Conservation (phyloP, 2,797 vertebrate genomes). For the Hypotaenidia philippensis region DNA sequence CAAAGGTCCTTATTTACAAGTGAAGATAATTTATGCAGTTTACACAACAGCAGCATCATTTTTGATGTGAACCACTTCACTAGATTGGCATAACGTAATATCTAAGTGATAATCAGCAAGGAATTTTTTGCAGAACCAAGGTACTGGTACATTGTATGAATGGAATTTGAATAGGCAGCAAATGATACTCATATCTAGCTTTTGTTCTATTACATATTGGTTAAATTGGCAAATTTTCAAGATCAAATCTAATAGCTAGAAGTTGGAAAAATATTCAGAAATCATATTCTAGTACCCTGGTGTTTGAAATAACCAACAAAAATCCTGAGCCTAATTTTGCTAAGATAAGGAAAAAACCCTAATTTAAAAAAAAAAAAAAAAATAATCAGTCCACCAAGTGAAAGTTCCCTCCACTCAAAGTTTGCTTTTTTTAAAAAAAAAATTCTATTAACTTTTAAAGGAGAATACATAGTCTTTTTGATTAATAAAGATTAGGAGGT, state of each 20-base stretch:
- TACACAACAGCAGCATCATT: accelerated
- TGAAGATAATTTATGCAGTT: neutral
- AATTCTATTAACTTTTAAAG: neutral
- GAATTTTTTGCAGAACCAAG: neutral
- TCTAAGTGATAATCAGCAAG: neutral
- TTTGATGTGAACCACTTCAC: neutral
- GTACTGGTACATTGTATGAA: neutral
- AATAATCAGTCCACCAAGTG: neutral
- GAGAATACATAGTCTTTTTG: neutral
- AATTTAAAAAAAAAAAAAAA: neutral
- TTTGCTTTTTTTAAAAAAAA: neutral
- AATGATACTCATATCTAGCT: neutral
- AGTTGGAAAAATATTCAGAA: neutral
- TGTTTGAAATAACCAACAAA: neutral
- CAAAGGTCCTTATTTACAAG: neutral
- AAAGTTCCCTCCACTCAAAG: neutral
- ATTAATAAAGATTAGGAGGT: neutral
- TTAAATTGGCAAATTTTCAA: neutral
- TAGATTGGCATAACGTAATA: neutral
- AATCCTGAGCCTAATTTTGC: neutral
- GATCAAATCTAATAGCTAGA: neutral
- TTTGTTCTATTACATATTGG: neutral
- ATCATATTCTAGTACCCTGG: accelerated
- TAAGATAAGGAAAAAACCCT: neutral
- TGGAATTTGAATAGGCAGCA: neutral